A percentile compares a stretch with the other conserved stretches of the same genome.
Evolutionary conservation across 64 coral and sea anemone genomes (phyloP).

Genomic region (Pocillopora damicornis): DNA sequence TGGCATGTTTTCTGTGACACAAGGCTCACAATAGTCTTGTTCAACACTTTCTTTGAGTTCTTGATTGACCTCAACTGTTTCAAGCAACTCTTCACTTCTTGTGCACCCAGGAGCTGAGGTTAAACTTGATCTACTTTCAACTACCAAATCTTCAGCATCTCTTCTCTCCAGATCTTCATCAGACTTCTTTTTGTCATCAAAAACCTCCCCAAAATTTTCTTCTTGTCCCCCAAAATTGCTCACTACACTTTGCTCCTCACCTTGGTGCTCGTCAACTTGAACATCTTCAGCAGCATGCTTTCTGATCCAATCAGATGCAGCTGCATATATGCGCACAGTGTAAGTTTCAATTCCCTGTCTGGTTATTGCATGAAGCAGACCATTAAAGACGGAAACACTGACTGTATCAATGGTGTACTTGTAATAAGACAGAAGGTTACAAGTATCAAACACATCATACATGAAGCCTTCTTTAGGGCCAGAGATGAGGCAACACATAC

Average conservation of each 20-base stretch:
- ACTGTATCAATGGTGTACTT: conserved; percentile 78
- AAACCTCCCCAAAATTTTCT: not conserved
- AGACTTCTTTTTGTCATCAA: not conserved
- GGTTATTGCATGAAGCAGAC: conserved; percentile 87
- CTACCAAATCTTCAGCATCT: not conserved
- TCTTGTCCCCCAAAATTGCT: not conserved
- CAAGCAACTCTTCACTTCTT: not conserved
- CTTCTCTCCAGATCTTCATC: not conserved
- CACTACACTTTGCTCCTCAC: not conserved
- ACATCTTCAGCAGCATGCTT: not conserved
- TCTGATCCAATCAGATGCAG: conserved; percentile 66
- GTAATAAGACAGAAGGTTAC: conserved; percentile 64
- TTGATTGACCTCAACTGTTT: not conserved
- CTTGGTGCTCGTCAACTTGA: not conserved
- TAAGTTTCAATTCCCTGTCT: conserved; percentile 78
- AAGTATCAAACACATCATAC: conserved; percentile 61
- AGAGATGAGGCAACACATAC: conserved; percentile 77
- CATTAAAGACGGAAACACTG: conserved; percentile 52
- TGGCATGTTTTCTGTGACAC: not conserved
- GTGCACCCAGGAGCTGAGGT: not conserved
- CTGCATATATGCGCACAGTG: conserved; percentile 88
- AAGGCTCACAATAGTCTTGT: not conserved
- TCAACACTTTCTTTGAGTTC: not conserved
- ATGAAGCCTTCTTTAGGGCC: conserved; percentile 85
- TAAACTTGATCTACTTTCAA: not conserved